Percentiles rank a stretch among this genome's conserved stretches.
Evolutionary conservation across 2,113 vertebrate species (phyloP).

Genomic region (Passer montanus): DNA sequence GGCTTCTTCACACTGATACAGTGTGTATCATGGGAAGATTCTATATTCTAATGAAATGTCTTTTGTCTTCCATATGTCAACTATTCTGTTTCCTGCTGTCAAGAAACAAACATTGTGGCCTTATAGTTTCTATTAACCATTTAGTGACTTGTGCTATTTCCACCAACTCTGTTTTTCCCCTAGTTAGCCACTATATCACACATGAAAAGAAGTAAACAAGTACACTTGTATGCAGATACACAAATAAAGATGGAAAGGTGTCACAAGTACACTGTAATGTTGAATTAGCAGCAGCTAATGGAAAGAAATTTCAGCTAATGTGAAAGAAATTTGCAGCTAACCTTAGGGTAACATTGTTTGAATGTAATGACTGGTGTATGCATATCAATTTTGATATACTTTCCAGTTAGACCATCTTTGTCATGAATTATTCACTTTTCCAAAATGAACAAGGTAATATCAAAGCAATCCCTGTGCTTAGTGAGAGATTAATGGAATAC

Average conservation of each 20-base stretch:
- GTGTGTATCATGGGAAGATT: neutral
- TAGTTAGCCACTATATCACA: neutral
- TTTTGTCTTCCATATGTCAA: neutral
- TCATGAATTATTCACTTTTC: neutral
- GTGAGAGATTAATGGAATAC: neutral
- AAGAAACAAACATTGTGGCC: neutral
- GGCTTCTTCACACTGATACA: neutral
- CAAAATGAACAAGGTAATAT: neutral
- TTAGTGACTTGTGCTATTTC: neutral
- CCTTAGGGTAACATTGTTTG: neutral
- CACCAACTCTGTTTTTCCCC: neutral
- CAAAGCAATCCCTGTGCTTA: neutral
- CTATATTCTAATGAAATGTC: neutral
- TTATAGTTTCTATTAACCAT: neutral
- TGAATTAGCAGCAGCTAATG: neutral
- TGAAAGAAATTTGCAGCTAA: neutral
- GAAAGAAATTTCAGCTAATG: too few species aligned
- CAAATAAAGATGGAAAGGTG: neutral
- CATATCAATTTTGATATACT: neutral
- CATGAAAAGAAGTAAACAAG: fast-evolving
- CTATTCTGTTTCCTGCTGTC: neutral
- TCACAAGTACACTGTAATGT: neutral
- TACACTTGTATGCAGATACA: neutral
- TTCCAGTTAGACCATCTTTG: neutral
- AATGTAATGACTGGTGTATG: neutral